Evolutionary conservation across 2,888 invertebrate species (phyloP).

Genomic region (Neoitamus cyanurus): DNA sequence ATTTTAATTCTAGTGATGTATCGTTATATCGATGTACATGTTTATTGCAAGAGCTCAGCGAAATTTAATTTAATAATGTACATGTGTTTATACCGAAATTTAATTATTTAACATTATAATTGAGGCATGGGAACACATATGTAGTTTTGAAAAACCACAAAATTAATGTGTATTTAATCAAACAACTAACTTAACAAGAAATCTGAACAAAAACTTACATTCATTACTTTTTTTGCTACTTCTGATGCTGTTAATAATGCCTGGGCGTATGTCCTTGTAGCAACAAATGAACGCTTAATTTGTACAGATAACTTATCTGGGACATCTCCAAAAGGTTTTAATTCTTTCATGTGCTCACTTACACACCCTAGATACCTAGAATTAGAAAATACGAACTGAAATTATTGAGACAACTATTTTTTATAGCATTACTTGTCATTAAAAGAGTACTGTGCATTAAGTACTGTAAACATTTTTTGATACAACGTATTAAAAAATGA

Average conservation of each 20-base stretch:
- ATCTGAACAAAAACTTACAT: conserved; percentile 68
- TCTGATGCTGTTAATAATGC: conserved; percentile 86
- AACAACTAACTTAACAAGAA: no score
- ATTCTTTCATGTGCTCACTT: conserved; percentile 89
- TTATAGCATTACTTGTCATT: conserved; percentile 79
- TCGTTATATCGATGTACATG: no score
- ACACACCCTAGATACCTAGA: conserved; percentile 85
- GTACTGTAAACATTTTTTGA: conserved; percentile 94
- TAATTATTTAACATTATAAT: no score
- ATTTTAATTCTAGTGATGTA: no score
- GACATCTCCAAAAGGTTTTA: conserved; percentile 95
- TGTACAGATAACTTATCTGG: conserved; percentile 91
- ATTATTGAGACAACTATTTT: neutral
- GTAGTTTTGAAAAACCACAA: no score
- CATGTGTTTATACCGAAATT: no score
- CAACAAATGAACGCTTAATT: conserved; percentile 92
- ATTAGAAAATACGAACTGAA: conserved; percentile 46
- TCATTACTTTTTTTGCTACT: conserved; percentile 80
- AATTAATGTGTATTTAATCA: no score
- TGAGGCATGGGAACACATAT: no score
- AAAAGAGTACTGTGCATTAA: conserved; percentile 92
- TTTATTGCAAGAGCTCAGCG: no score
- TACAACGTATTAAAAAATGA: conserved; percentile 92
- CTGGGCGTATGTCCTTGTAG: conserved; percentile 93
- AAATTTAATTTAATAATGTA: no score